Evolutionary conservation across 2,797 vertebrate species (phyloP).

Genomic region (Gadopsis marmoratus): DNA sequence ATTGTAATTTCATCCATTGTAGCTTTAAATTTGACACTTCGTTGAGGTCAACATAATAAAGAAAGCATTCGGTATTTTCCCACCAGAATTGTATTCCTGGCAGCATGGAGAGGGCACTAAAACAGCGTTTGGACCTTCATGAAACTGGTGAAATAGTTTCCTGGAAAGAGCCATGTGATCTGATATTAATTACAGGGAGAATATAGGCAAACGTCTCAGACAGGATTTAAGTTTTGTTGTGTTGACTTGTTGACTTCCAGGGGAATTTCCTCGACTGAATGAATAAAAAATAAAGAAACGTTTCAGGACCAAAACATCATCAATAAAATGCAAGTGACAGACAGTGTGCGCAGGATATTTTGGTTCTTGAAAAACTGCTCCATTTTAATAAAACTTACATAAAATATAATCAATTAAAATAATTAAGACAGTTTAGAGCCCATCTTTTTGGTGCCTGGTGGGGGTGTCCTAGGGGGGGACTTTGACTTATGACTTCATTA

Average conservation of each 20-base stretch:
- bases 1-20: neutral
- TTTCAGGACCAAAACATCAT: neutral
- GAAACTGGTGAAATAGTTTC: slow-evolving; percentile 21
- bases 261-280: neutral
- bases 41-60: slow-evolving; percentile 20
- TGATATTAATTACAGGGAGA: slow-evolving; percentile 24
- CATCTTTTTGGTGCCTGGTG: neutral
- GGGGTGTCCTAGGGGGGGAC: neutral
- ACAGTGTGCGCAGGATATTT: neutral
- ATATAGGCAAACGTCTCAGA: neutral
- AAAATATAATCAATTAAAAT: neutral
- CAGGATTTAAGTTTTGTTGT: neutral
- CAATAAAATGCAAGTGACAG: neutral
- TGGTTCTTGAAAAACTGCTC: too few relatives aligned
- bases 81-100: slow-evolving; percentile 11
- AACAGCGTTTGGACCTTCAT: neutral
- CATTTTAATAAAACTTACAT: neutral
- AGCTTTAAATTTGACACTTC: slow-evolving; percentile 1
- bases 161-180: slow-evolving; percentile 12
- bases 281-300: neutral
- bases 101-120: neutral
- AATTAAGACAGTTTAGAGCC: neutral
- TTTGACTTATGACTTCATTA: neutral
- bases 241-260: slow-evolving; percentile 4
- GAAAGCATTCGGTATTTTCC: slow-evolving; percentile 9